Conservation (phyloP, 2,888 invertebrate species). For the Synanthedon andrenaeformis region DNA sequence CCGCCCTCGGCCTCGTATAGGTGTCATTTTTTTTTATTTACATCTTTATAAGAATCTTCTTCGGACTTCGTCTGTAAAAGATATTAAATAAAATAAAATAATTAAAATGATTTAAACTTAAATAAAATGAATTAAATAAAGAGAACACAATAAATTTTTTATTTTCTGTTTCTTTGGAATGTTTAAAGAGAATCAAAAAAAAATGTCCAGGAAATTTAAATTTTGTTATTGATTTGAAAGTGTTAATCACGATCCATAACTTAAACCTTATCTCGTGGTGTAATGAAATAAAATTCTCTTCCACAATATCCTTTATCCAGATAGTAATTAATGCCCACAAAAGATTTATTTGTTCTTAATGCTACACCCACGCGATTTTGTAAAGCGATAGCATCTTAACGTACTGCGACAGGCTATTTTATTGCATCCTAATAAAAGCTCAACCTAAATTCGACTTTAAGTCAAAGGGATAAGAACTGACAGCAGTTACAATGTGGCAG, state of each 20-base stretch:
- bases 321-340: constrained; percentile 45
- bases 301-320: constrained; percentile 21
- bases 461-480: background rate
- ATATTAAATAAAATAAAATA: too few relatives aligned
- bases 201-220: background rate
- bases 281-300: constrained; percentile 54
- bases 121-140: too few relatives aligned
- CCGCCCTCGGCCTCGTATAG: too few relatives aligned
- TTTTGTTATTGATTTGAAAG: background rate
- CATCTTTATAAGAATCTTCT: too few relatives aligned
- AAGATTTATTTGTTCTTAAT: constrained; percentile 61
- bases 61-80: too few relatives aligned
- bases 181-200: too few relatives aligned
- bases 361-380: constrained; percentile 43
- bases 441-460: constrained; percentile 4
- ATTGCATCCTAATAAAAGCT: constrained; percentile 11
- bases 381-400: constrained; percentile 23
- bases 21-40: too few relatives aligned
- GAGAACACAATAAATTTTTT: too few relatives aligned
- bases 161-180: too few relatives aligned
- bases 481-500: constrained; percentile 9
- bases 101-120: too few relatives aligned
- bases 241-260: constrained; percentile 34
- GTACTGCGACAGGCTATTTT: constrained; percentile 18
- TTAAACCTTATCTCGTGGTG: constrained; percentile 39